Conservation (phyloP, 2,888 invertebrate genomes). For the Neoascia interrupta region DNA sequence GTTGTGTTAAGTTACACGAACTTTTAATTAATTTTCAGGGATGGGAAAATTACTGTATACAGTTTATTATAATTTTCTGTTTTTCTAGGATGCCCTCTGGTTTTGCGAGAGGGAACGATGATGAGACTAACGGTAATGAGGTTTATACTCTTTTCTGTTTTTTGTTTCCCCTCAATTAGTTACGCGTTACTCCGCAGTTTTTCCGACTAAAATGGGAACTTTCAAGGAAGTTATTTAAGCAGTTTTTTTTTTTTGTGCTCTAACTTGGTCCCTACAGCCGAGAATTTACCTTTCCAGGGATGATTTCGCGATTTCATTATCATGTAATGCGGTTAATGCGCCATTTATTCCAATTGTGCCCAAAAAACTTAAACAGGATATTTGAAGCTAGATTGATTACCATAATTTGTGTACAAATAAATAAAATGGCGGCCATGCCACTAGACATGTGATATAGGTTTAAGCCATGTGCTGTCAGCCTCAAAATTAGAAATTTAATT, state of each 20-base stretch:
- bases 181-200: slow-evolving; percentile 33
- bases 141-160: slow-evolving; percentile 39
- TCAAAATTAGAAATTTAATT: slow-evolving; percentile 62
- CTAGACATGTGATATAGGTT: background rate
- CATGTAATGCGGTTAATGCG: slow-evolving; percentile 29
- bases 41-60: slow-evolving; percentile 55
- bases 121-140: slow-evolving; percentile 49
- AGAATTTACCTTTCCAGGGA: too few relatives aligned
- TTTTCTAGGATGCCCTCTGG: slow-evolving; percentile 10
- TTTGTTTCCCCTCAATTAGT: slow-evolving; percentile 35
- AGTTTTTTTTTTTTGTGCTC: slow-evolving; percentile 2
- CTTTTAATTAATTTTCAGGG: slow-evolving; percentile 65
- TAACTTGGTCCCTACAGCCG: too few relatives aligned
- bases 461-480: too few relatives aligned
- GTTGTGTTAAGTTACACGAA: slow-evolving; percentile 63
- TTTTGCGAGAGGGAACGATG: slow-evolving; percentile 2
- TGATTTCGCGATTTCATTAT: slow-evolving; percentile 42
- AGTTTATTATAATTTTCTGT: slow-evolving; percentile 60
- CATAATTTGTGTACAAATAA: slow-evolving; percentile 49
- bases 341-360: slow-evolving; percentile 38
- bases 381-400: slow-evolving; percentile 8
- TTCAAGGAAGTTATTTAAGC: slow-evolving; percentile 28
- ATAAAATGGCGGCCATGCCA: slow-evolving; percentile 15
- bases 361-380: too few relatives aligned
- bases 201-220: slow-evolving; percentile 22